Evolutionary conservation across 2,113 vertebrate genomes (phyloP).

Genomic region (Bambusicola thoracicus): DNA sequence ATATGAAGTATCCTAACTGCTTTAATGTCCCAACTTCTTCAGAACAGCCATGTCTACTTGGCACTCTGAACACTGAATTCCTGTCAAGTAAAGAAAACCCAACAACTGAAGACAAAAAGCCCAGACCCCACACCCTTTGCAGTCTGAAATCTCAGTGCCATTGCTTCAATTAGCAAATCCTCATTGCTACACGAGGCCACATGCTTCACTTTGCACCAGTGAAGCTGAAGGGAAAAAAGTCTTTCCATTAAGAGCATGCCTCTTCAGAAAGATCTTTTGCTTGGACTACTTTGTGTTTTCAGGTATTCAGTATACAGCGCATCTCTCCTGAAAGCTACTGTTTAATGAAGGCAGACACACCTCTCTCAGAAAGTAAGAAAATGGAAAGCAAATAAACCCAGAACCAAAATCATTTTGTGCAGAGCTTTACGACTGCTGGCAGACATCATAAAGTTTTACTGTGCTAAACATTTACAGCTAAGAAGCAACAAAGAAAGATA

Average conservation of each 20-base stretch:
- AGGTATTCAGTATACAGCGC: background rate
- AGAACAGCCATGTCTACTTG: background rate
- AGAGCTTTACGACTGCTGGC: background rate
- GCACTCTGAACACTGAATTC: background rate
- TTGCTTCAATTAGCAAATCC: background rate
- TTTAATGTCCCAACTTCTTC: too few species aligned
- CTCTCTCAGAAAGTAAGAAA: background rate
- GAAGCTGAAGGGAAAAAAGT: background rate
- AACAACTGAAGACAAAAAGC: background rate
- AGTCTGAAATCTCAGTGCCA: background rate
- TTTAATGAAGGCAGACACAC: background rate
- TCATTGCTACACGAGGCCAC: background rate
- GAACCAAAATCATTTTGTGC: background rate
- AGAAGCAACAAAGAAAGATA: background rate
- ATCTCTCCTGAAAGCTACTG: background rate
- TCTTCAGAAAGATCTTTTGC: background rate
- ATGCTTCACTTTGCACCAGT: fast-evolving
- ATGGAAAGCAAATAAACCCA: background rate
- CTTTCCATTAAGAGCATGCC: background rate
- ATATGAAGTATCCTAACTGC: background rate
- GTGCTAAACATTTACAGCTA: background rate
- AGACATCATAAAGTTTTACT: constrained; percentile 1
- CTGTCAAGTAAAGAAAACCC: background rate
- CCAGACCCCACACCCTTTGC: background rate
- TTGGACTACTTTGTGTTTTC: background rate